phyloP scores from a whole-genome alignment of 1,140 invertebrate genomes.

The Dendrolimus kikuchii region DNA sequence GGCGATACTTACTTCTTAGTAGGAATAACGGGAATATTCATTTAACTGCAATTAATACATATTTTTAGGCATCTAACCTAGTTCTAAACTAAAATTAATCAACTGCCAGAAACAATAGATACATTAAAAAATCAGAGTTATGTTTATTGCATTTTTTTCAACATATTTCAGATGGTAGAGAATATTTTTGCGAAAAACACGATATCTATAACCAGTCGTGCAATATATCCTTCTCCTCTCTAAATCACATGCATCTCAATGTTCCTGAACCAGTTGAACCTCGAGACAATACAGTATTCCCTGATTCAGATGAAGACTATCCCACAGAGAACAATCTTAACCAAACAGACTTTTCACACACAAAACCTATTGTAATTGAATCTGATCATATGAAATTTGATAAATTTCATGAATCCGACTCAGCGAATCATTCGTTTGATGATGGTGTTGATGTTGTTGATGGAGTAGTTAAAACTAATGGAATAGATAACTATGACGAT shows the following conservation, averaged over 20 bases:
- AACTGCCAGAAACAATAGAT: too few species aligned
- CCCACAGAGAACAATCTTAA: constrained; percentile 62
- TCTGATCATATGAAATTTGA: constrained; percentile 49
- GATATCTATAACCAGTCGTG: constrained; percentile 52
- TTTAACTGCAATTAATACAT: too few species aligned
- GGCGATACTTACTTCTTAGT: too few species aligned
- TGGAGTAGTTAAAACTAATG: constrained; percentile 30
- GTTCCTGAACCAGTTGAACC: constrained; percentile 55
- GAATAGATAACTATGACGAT: constrained; percentile 28
- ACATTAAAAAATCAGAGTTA: too few species aligned
- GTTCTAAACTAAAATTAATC: too few species aligned
- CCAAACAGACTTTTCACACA: constrained; percentile 61
- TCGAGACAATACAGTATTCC: constrained; percentile 34
- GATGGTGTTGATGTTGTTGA: constrained; percentile 57
- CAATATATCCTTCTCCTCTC: constrained; percentile 51
- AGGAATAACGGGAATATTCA: too few species aligned
- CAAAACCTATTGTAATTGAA: constrained; percentile 60
- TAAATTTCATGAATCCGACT: constrained; percentile 43
- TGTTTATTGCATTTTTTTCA: neutral
- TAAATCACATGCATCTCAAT: constrained; percentile 53
- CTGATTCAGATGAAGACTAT: constrained; percentile 56
- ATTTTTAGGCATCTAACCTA: too few species aligned
- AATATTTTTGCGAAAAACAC: constrained; percentile 64
- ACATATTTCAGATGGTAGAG: constrained; percentile 50
- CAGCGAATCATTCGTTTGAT: constrained; percentile 60